Percentiles rank a stretch among this genome's conserved stretches.
Evolutionary conservation across 2,113 vertebrate species (phyloP).

Genomic region (Oriolus oriolus): DNA sequence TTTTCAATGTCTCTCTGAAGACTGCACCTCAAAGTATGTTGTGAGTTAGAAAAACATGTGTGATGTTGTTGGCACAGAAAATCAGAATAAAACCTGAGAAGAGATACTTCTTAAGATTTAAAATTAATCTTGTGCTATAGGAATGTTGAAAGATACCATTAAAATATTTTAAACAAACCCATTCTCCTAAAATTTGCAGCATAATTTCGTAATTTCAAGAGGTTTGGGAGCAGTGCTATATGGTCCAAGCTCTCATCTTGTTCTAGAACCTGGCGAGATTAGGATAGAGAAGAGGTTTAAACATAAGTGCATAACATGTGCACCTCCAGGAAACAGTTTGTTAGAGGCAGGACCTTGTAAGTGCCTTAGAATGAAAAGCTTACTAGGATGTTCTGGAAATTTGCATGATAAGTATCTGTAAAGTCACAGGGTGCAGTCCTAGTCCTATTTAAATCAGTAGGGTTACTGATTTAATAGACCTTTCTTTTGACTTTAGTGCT

Average conservation of each 20-base stretch:
- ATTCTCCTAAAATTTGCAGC: background rate
- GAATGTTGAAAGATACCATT: background rate
- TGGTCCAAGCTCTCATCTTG: background rate
- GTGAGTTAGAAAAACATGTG: background rate
- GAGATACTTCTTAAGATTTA: background rate
- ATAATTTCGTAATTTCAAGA: background rate
- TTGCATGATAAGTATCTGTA: background rate
- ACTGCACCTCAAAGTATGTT: background rate
- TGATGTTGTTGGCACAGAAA: background rate
- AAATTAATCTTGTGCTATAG: background rate
- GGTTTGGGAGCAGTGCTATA: background rate
- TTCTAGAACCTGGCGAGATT: background rate
- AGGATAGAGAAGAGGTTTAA: background rate
- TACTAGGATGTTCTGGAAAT: slow-evolving; percentile 42
- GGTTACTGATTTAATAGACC: slow-evolving; percentile 57
- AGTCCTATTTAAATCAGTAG: slow-evolving; percentile 45
- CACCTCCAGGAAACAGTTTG: background rate
- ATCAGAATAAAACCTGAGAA: background rate
- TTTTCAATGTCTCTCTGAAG: background rate
- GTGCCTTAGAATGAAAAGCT: slow-evolving; percentile 32
- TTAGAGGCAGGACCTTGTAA: background rate
- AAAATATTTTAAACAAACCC: background rate
- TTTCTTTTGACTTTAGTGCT: slow-evolving; percentile 7
- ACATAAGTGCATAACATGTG: background rate
- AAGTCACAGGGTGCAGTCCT: slow-evolving; percentile 34